Evolutionary conservation across 2,888 invertebrate genomes (phyloP).

Genomic region (Zaprionus lineosus): DNA sequence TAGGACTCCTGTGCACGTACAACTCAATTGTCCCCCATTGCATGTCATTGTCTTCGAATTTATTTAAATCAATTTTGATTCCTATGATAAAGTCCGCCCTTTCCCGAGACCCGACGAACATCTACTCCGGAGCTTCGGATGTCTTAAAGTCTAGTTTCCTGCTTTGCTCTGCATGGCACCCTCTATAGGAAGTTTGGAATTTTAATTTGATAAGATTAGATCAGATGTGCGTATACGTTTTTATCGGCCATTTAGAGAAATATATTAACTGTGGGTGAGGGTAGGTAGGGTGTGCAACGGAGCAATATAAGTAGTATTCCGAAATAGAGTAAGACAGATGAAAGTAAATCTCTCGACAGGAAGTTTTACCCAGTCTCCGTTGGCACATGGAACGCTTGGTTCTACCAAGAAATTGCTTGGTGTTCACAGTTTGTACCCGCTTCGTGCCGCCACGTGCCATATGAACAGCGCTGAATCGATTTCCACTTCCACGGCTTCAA

Average conservation of each 20-base stretch:
- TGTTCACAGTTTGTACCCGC: constrained; percentile 7
- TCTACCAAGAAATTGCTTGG: too few relatives aligned
- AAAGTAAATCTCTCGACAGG: constrained; percentile 55
- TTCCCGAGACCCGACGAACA: too few relatives aligned
- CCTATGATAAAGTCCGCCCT: too few relatives aligned
- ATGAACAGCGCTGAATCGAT: constrained; percentile 18
- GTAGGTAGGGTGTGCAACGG: neutral
- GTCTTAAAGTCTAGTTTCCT: too few relatives aligned
- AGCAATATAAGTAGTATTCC: constrained; percentile 18
- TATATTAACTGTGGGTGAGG: constrained; percentile 13
- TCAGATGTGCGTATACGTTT: constrained; percentile 34
- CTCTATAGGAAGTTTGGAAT: constrained; percentile 24
- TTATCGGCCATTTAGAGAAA: constrained; percentile 26
- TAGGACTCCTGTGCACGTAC: too few relatives aligned
- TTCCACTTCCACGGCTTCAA: too few relatives aligned
- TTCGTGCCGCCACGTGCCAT: constrained; percentile 54
- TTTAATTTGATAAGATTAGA: constrained; percentile 66
- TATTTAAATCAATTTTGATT: too few relatives aligned
- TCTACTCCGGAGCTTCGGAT: too few relatives aligned
- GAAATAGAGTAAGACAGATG: constrained; percentile 31
- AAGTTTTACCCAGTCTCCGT: constrained; percentile 45
- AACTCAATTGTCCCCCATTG: too few relatives aligned
- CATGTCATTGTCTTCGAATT: too few relatives aligned
- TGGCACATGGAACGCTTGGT: constrained; percentile 23
- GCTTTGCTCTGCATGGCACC: neutral